Evolutionary conservation across 2,888 invertebrate species (phyloP), one percentile per base, ranked within the genome.

Genomic region (Pristionchus mayeri): DNA sequence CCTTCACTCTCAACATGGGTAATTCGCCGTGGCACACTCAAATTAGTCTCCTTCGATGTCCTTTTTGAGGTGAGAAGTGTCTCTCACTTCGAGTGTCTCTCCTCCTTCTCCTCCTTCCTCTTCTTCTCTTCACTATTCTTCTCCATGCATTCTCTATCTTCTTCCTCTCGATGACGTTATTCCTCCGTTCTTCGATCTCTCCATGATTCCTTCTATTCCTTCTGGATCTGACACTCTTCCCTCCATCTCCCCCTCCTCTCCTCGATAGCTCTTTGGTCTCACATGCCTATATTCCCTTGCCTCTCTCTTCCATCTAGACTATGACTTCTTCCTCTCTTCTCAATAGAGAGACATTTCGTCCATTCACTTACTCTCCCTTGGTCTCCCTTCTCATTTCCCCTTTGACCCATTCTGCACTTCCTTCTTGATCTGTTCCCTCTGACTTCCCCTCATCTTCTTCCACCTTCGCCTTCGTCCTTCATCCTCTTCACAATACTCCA

Each of bases 301-400:
- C 52, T 52, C 52, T 78, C 52, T 30, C 37, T 44, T 27, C 50
- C 27, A 11, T 44, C 44, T 9, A 3, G 13, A 40, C 71, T 24
- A 50, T 54, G 50, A 78, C 52, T 78, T 78, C 52, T 54, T 18
- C 52, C 27, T 76, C 60, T 60, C 60, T 27, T 30, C 52, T 78
- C 30, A 78, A 78, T 54, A 78, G 52, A 52, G 52, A 50, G 78
- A 54, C 50, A 78, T 78, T 54, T 34, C 50, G 11, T 54, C 40
- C 30, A 52, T 78, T 54, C 78, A 78, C 52, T 52, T 78, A n/a
- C 52, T 52, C 40, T 50, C 50, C 48, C 52, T 78, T 54, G 52
- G 50, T 30, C 48, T 78, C 13, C 52, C 48, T 34, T 78, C 50
- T 78, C 78, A 34, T 78, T 78, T 78, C 52, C 52, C 16, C 67